Evolutionary conservation across 1,140 invertebrate species (phyloP).

Genomic region (Thaumetopoea pityocampa): DNA sequence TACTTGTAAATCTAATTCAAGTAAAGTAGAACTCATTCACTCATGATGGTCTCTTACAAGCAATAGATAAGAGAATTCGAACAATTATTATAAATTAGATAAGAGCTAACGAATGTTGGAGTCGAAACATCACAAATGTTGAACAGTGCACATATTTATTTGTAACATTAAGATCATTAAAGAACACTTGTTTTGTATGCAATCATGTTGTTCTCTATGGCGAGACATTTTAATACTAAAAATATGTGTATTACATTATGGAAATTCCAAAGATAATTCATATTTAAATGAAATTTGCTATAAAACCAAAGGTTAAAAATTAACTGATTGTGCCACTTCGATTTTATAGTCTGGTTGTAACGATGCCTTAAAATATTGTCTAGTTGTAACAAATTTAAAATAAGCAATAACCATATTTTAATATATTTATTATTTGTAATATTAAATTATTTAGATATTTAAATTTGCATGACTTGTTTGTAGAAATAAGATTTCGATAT

Average conservation of each 20-base stretch:
- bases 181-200: constrained; percentile 6
- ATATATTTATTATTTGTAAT: constrained; percentile 74
- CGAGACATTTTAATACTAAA: constrained; percentile 12
- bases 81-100: constrained; percentile 41
- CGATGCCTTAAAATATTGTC: constrained; percentile 41
- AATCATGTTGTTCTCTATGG: constrained; percentile 3
- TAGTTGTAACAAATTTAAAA: constrained; percentile 49
- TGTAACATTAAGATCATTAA: constrained; percentile 17
- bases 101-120: constrained; percentile 26
- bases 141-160: constrained; percentile 32
- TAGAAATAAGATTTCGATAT: constrained; percentile 56
- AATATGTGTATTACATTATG: constrained; percentile 13
- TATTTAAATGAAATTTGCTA: constrained; percentile 52
- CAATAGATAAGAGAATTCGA: constrained; percentile 33
- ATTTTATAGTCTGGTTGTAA: constrained; percentile 47
- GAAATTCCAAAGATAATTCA: constrained; percentile 52
- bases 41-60: constrained; percentile 42
- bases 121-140: constrained; percentile 49
- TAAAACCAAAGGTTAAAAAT: constrained; percentile 58
- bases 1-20: constrained; percentile 4
- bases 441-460: constrained; percentile 59
- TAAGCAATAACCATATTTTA: constrained; percentile 66
- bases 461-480: constrained; percentile 64
- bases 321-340: constrained; percentile 59
- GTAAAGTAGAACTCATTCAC: constrained; percentile 17